Base-by-base conservation (phyloP, 2,113 vertebrate species). In the Phyllopteryx taeniolatus region DNA sequence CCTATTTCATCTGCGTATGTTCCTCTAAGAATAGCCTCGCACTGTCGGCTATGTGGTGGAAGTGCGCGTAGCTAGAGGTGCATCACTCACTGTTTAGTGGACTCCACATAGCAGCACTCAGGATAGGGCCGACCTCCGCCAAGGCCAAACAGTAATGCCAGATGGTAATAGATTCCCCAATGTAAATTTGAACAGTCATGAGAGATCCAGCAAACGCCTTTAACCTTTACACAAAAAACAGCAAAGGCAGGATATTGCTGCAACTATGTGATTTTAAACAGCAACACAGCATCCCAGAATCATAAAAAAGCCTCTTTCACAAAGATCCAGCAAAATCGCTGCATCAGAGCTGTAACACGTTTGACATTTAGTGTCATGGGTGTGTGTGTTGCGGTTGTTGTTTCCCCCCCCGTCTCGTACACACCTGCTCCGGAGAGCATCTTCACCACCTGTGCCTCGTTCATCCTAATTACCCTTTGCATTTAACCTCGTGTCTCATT, bases 1-100 rank as follows among this genome's bases (percentile, higher is more conserved):
- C 14, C 43, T 44, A 66, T 47, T 49, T 66, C 44, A 66, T 66
- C 44, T 27, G 44, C 13, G 14, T 27, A 46, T 22, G 13, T 44
- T 65, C n/a, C 63, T 44, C 63, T 46, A 65, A 44, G 44, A 66
- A 46, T 46, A 47, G 63, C n/a, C 44, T 9, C n/a, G 22, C 64
- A 43, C 43, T 49, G 64, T 43, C 31, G 44, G 64, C 64, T 2
- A 13, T 3, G 22, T 27, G 44, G 13, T 31, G 22, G 64, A 31
- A 31, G 43, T 47, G n/a, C 13, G 44, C 42, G n/a, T 8, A 22
- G 20, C 42, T n/a, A 43, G 33, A 8, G 59, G 33, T 10, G 15
- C 33, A 35, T 61, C 62, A 22, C 39, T n/a, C 39, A 22, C 62
- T 22, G 62, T 43, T 43, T 22, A 44, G 62, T 12, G 62, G 19